Evolutionary conservation across 2,113 vertebrate species (phyloP).

Genomic region (Tapirus terrestris): DNA sequence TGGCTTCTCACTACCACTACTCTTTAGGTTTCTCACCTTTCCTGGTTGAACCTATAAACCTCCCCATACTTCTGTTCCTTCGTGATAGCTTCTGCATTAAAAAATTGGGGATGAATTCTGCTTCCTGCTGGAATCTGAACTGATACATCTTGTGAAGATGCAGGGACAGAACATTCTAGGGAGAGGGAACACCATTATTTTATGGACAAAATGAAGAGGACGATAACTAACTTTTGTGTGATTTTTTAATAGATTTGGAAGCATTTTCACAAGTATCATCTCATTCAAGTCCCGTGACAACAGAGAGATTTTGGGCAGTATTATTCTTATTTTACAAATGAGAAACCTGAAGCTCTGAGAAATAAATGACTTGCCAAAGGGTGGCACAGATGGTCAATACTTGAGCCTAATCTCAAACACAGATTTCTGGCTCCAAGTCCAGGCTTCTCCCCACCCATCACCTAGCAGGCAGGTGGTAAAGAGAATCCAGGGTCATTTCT

Average conservation of each 20-base stretch:
- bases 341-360: not conserved
- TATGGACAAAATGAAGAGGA: not conserved
- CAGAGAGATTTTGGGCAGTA: not conserved
- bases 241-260: not conserved
- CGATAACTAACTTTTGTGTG: not conserved
- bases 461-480: not conserved
- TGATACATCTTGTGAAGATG: not conserved
- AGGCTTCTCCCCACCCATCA: not conserved
- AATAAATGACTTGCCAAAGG: not conserved
- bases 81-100: not conserved
- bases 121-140: not conserved
- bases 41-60: not conserved
- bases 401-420: not conserved
- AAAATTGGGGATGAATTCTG: not conserved
- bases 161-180: not conserved
- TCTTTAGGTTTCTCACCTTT: not conserved
- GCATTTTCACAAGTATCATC: not conserved
- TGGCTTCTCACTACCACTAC: not conserved
- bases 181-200: not conserved
- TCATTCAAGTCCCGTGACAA: not conserved
- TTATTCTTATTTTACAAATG: not conserved
- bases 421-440: not conserved
- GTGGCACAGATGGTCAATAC: too few relatives aligned
- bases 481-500: not conserved
- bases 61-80: not conserved